Conservation (phyloP, 2,888 invertebrate species). For the Drosophila flavopinicola region DNA sequence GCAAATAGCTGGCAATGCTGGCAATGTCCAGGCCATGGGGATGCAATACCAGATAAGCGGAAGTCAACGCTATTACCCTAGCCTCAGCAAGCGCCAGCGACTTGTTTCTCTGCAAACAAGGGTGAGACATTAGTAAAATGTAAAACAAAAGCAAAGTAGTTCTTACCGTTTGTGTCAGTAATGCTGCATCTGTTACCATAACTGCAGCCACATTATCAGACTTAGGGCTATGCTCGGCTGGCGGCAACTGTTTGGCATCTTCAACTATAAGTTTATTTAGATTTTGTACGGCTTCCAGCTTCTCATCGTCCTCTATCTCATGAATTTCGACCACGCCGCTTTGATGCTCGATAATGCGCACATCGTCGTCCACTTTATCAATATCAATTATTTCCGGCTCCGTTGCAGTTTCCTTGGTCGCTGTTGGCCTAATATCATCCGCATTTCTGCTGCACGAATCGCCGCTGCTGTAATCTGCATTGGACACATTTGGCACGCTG, state of each 20-base stretch:
- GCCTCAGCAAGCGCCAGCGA: constrained; percentile 85
- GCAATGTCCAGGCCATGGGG: constrained; percentile 96
- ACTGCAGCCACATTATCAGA: constrained; percentile 1
- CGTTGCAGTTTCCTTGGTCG: constrained; percentile 7
- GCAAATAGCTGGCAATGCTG: constrained; percentile 95
- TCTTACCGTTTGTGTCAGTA: constrained; percentile 27
- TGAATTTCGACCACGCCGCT: constrained; percentile 72
- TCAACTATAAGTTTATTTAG: constrained; percentile 1
- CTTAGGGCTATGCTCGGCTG: constrained; percentile 24
- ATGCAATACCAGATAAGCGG: constrained; percentile 94
- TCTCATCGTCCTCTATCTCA: constrained; percentile 72
- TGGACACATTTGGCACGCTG: constrained; percentile 56
- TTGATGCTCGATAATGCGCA: constrained; percentile 75
- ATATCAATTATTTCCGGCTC: constrained; percentile 76
- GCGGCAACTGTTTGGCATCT: constrained; percentile 21
- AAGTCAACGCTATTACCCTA: constrained; percentile 92
- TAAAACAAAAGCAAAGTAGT: background rate
- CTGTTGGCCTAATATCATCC: constrained; percentile 25
- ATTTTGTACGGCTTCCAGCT: constrained; percentile 27
- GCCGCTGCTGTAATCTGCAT: constrained; percentile 56
- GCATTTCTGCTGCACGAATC: constrained; percentile 41
- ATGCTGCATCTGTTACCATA: background rate
- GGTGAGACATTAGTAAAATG: background rate
- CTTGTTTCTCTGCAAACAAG: constrained; percentile 30
- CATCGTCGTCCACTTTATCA: constrained; percentile 80